Percentiles rank a stretch among this genome's conserved stretches.
Conservation (phyloP, 2,113 vertebrate genomes). For the Tichodroma muraria region DNA sequence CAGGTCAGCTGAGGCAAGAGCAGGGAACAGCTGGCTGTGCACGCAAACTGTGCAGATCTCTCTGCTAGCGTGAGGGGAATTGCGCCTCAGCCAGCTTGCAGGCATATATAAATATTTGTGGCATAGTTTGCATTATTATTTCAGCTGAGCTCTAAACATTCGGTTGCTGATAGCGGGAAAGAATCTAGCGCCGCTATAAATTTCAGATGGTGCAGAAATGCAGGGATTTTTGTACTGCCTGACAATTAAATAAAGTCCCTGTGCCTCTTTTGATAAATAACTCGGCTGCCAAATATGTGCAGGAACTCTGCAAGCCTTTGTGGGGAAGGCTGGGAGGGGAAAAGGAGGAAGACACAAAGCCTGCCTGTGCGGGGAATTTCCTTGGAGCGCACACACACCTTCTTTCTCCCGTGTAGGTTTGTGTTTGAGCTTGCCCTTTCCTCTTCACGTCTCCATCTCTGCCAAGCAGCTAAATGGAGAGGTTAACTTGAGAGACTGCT, state of each 20-base stretch:
- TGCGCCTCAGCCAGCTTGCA: neutral
- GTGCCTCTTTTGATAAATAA: conserved; percentile 45
- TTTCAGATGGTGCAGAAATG: conserved; percentile 17
- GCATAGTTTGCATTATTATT: conserved; percentile 67
- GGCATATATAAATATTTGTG: conserved; percentile 56
- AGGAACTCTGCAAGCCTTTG: neutral
- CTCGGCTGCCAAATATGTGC: conserved; percentile 20
- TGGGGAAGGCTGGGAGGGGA: neutral
- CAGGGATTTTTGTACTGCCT: neutral
- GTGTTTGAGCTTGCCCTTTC: conserved; percentile 28
- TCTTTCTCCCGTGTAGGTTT: neutral
- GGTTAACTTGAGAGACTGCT: neutral
- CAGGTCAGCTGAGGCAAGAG: neutral
- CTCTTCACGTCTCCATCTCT: neutral
- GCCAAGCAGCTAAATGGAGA: conserved; percentile 14
- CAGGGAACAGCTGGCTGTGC: neutral
- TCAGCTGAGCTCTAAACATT: conserved; percentile 66
- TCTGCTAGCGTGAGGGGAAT: neutral
- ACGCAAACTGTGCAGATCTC: rapidly evolving
- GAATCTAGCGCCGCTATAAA: conserved; percentile 57
- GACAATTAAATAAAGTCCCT: conserved; percentile 28
- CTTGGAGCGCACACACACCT: neutral
- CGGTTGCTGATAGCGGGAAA: conserved; percentile 43
- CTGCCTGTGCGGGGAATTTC: neutral
- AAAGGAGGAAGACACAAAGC: neutral